These are phyloP conservation scores for Odontophorus gujanensis DNA, from an alignment of 2,113 vertebrate species.

Conservation along the genomic window DNA sequence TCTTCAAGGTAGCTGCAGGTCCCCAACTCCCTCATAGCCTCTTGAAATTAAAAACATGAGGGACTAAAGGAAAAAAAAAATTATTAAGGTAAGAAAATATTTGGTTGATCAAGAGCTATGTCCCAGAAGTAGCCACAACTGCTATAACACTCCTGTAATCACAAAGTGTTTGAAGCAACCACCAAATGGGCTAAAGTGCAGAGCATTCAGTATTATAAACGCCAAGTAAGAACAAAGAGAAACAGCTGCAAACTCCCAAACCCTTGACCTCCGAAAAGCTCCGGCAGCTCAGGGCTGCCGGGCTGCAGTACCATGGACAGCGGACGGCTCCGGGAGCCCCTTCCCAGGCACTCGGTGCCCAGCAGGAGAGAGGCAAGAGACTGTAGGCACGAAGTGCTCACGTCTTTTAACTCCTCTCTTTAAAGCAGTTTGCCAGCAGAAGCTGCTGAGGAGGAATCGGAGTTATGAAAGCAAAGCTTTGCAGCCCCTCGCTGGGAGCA, in stretches of 20 bases:
- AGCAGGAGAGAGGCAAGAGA: background rate
- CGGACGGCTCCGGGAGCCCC: background rate
- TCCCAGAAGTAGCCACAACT: background rate
- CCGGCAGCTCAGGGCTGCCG: rapidly evolving
- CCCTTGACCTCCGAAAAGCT: background rate
- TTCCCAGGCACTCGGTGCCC: background rate
- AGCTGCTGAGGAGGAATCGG: background rate
- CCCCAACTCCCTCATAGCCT: background rate
- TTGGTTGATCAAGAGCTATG: background rate
- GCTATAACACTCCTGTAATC: background rate
- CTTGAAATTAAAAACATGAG: background rate
- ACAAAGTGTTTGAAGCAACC: rapidly evolving
- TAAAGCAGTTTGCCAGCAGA: background rate
- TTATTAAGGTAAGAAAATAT: background rate
- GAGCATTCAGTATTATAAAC: background rate
- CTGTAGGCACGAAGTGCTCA: background rate
- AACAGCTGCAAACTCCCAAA: background rate
- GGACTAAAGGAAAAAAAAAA: background rate
- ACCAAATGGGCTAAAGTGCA: background rate
- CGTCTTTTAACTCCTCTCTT: background rate
- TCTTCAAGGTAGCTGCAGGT: background rate
- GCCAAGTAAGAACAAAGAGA: background rate
- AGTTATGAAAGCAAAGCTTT: background rate
- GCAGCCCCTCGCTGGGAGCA: background rate
- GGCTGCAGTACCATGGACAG: slow-evolving; percentile 54